Base-by-base conservation (phyloP, 2,797 vertebrate species). In the Onychomys arenicola region DNA sequence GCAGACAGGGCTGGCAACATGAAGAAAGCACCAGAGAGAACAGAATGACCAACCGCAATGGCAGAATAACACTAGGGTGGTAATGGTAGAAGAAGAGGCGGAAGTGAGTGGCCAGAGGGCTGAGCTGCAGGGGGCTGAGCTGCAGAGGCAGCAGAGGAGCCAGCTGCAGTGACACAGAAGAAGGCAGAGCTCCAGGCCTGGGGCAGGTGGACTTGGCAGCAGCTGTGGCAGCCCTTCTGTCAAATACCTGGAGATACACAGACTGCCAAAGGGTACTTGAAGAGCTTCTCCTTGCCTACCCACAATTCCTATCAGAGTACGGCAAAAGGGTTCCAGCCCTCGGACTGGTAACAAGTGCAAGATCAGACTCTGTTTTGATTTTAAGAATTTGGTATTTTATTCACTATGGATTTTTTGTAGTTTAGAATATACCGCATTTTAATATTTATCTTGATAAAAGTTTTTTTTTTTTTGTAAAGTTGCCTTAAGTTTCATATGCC, bases 21-120 rank as follows among this genome's bases (percentile, higher is more conserved):
- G 43, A 46, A 49, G 27, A 49, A 49, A 77, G 12, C 6, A 46
- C 43, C 43, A 77, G 75, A 32, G 4, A 32, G 25, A 46, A 49
- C 27, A 46, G 27, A 49, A 49, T 32, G 27, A 49, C 12, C 3
- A 6, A 49, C 12, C 3, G 6, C 43, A 49, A 49, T 29, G 46
- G 29, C 25, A 16, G 43, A 77, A 49, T 32, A 34, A 4, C 46
- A 49, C 13, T 3, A 49, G 75, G 43, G 13, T 29, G 13, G 43
- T 3, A 8, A 8, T 0, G 1, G 12, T 17, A 1, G 46, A 13
- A 34, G 29, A 77, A 77, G 29, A 2, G 49, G 43, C 6, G 32
- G 29, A 49, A 8, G 27, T 49, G 76, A 49, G 76, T 19, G 43
- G 43, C 16, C 16, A 14, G 43, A 6, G 40, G 40, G 25, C 73